Evolutionary conservation across 2,113 vertebrate species (phyloP).

Genomic region (Alectura lathami): DNA sequence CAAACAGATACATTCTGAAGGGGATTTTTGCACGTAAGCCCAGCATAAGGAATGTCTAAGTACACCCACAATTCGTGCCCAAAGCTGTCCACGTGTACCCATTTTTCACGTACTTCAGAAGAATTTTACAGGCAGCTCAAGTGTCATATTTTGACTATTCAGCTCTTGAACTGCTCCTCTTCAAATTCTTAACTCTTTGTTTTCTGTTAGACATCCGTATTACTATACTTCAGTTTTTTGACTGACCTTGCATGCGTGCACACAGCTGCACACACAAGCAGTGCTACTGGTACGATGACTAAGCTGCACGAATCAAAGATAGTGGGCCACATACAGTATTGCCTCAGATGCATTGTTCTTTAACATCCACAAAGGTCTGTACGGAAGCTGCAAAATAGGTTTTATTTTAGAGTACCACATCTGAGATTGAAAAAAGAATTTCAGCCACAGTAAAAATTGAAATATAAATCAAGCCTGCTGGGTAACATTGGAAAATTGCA

Average conservation of each 20-base stretch:
- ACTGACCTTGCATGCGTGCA: rapidly evolving
- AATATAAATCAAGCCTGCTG: neutral
- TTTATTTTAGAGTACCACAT: neutral
- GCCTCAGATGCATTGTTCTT: neutral
- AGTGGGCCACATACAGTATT: neutral
- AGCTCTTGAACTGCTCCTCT: neutral
- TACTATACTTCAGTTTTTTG: neutral
- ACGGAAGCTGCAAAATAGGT: neutral
- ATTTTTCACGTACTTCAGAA: neutral
- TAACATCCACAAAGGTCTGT: neutral
- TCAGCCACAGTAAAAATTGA: neutral
- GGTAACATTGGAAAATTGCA: neutral
- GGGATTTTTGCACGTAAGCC: neutral
- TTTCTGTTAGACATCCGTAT: neutral
- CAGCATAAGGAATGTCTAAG: neutral
- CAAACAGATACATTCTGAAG: neutral
- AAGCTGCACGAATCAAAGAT: neutral
- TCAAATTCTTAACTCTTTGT: neutral
- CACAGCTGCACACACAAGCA: neutral
- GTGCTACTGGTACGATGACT: neutral
- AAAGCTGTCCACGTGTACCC: neutral
- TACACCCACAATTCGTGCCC: neutral
- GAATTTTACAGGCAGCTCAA: neutral
- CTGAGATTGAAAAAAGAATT: neutral
- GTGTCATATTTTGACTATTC: neutral